Evolutionary conservation across 2,797 vertebrate genomes (phyloP).

Genomic region (Anguilla marmorata): DNA sequence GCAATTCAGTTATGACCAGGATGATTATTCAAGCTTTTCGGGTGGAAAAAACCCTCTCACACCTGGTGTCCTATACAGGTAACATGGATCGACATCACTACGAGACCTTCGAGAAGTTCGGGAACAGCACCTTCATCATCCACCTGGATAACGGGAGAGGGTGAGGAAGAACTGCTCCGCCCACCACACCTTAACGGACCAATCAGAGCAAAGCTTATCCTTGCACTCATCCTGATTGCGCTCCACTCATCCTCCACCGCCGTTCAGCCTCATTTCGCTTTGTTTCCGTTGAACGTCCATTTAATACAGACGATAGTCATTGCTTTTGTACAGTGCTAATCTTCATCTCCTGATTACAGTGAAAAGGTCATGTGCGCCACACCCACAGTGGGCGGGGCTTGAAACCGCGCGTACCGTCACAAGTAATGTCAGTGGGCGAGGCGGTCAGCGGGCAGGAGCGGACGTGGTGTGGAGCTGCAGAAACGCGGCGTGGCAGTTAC

Average conservation of each 20-base stretch:
- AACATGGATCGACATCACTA: conserved; percentile 99
- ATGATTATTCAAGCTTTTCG: too few species aligned
- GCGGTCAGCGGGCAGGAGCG: not conserved
- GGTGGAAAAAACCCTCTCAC: not conserved
- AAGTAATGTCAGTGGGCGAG: not conserved
- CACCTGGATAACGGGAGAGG: conserved; percentile 97
- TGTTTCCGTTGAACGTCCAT: not conserved
- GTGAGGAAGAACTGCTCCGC: conserved; percentile 62
- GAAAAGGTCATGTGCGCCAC: not conserved
- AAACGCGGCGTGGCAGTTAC: not conserved
- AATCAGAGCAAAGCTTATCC: conserved; percentile 2
- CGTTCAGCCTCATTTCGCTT: not conserved
- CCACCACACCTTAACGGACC: not conserved
- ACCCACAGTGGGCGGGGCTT: too few species aligned
- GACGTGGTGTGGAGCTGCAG: not conserved
- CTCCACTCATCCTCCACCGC: not conserved
- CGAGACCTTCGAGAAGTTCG: conserved; percentile 98
- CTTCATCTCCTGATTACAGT: not conserved
- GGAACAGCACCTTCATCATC: conserved; percentile 96
- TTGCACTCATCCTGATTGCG: not conserved
- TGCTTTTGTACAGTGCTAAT: not conserved
- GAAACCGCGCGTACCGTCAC: not conserved
- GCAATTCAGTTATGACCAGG: not conserved
- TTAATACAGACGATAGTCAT: not conserved
- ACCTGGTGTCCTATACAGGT: conserved; percentile 65